phyloP scores from a whole-genome alignment of 2,888 invertebrate species.

The Aradus depressus region DNA sequence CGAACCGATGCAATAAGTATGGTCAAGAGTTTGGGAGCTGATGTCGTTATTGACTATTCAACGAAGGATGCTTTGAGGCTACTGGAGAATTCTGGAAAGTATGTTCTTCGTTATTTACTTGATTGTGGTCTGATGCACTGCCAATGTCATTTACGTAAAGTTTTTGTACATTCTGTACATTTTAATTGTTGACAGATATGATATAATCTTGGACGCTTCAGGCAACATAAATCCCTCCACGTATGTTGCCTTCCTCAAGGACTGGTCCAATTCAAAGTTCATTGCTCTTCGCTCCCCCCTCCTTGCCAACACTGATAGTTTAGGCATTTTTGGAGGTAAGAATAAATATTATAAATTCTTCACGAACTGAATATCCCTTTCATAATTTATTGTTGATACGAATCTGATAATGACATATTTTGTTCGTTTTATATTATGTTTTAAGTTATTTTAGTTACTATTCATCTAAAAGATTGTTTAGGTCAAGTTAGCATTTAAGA shows the following conservation, averaged over 20 bases:
- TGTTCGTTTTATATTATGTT: not conserved
- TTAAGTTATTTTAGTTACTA: too few species aligned
- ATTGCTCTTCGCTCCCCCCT: conserved; percentile 75
- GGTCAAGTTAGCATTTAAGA: too few species aligned
- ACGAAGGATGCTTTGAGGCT: conserved; percentile 46
- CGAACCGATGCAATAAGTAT: conserved; percentile 54
- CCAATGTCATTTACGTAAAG: not conserved
- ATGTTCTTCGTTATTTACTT: conserved; percentile 30
- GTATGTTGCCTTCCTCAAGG: conserved; percentile 38
- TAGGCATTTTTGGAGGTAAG: conserved; percentile 50
- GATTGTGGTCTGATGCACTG: not conserved
- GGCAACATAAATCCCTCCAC: conserved; percentile 48
- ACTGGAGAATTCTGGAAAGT: conserved; percentile 54
- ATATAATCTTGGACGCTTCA: conserved; percentile 74
- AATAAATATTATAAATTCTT: not conserved
- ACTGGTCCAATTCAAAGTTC: conserved; percentile 55
- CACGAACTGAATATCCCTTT: not conserved
- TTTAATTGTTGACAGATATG: conserved; percentile 53
- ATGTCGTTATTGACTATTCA: conserved; percentile 64
- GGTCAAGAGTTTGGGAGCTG: conserved; percentile 55
- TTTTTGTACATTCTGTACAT: conserved; percentile 12
- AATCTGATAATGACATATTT: not conserved
- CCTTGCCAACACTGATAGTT: conserved; percentile 62
- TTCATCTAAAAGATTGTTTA: too few species aligned
- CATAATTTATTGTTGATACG: not conserved